A percentile compares a stretch with the other conserved stretches of the same genome.
These are phyloP conservation scores for Monopterus albus DNA, from an alignment of 2,113 vertebrate species.

Conservation along the genomic window DNA sequence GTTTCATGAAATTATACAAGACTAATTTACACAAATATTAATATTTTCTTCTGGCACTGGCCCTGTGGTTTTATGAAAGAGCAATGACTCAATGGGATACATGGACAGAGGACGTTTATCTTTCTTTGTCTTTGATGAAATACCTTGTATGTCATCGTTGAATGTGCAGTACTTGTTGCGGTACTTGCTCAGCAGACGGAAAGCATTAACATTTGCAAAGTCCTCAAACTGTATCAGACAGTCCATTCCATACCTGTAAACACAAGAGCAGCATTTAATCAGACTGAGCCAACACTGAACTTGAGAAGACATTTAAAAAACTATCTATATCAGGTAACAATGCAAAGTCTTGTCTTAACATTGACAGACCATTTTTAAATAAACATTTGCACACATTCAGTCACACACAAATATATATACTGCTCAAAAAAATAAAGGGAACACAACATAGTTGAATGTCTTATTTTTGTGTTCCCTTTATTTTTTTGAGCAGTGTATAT, in stretches of 20 bases:
- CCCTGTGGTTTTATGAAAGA: too few species aligned
- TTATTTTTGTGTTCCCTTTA: too few species aligned
- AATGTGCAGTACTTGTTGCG: conserved; percentile 95
- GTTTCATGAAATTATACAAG: too few species aligned
- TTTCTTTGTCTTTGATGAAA: neutral
- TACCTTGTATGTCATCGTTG: conserved; percentile 99
- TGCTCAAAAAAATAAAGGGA: too few species aligned
- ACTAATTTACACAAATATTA: neutral
- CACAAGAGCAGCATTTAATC: conserved; percentile 2
- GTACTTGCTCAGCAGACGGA: conserved; percentile 94
- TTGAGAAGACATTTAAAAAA: neutral
- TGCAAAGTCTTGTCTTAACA: too few species aligned
- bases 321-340: too few species aligned
- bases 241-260: conserved; percentile 89
- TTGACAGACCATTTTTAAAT: neutral
- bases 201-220: conserved; percentile 96
- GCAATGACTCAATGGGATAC: too few species aligned
- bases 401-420: too few species aligned
- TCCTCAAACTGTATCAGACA: conserved; percentile 99
- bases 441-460: too few species aligned
- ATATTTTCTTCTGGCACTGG: neutral
- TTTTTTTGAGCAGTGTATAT: too few species aligned
- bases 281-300: neutral
- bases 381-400: neutral
- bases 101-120: too few species aligned